Conservation (phyloP, 2,113 vertebrate species). For the Brachirus orientalis region DNA sequence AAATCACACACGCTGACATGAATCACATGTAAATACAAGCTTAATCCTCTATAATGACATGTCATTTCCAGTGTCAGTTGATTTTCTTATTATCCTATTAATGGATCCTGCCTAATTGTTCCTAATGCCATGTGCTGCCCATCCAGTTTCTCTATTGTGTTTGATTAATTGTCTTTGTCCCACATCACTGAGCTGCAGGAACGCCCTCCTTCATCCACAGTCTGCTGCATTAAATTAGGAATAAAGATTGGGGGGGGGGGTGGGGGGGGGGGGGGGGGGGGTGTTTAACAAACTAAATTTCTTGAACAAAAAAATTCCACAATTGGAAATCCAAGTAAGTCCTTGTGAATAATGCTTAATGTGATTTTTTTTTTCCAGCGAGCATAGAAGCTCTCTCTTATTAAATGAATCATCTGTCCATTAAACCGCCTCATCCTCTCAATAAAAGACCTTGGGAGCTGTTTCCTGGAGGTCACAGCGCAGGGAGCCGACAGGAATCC, state of each 20-base stretch:
- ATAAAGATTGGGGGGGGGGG: background rate
- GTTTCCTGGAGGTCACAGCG: slow-evolving; percentile 26
- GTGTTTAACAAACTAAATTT: background rate
- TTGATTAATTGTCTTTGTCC: slow-evolving; percentile 43
- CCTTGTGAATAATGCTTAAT: too few relatives aligned
- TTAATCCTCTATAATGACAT: background rate
- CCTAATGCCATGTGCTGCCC: background rate
- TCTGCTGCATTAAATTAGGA: slow-evolving; percentile 17
- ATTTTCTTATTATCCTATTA: slow-evolving; percentile 3
- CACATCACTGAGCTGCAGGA: slow-evolving; percentile 16
- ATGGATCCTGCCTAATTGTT: slow-evolving; percentile 23
- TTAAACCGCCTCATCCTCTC: background rate
- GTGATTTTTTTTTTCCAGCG: background rate
- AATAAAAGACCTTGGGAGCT: background rate
- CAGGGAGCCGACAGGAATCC: slow-evolving; percentile 11
- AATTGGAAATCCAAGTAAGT: too few relatives aligned
- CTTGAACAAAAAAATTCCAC: background rate
- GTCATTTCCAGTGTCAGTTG: slow-evolving; percentile 7
- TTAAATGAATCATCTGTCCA: background rate
- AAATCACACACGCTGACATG: background rate
- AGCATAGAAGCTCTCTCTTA: background rate
- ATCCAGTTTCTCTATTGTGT: slow-evolving; percentile 9
- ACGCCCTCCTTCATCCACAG: slow-evolving; percentile 3
- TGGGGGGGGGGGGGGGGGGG: too few relatives aligned
- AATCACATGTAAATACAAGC: background rate